Base-by-base conservation (phyloP, 2,113 vertebrate species). In the Protobothrops flavoviridis region DNA sequence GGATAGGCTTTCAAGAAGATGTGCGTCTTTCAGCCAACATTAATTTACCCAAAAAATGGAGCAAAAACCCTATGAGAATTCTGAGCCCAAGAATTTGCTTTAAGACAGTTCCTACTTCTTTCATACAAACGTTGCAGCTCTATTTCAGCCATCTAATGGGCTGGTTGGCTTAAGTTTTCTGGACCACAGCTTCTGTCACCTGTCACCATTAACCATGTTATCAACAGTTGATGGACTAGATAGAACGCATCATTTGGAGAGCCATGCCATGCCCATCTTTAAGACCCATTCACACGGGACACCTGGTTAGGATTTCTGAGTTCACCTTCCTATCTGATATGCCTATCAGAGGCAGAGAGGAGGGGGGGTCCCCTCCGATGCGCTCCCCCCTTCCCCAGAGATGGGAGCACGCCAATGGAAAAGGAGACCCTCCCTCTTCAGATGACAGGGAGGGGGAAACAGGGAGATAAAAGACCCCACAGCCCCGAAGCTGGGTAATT, bases 371-470 rank as follows among this genome's bases (percentile, higher is more conserved):
- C 26, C 43, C 6, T 52, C 26, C 50, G 26, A 87, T 29, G 26
- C 43, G 48, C 43, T 3, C 24, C 57, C n/a, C 3, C 23, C 50
- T 53, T 23, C 15, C 39, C 21, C 39, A 5, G 10, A 13, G 39
- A n/a, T 9, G 4, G 24, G 24, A 29, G 29, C 17, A 43, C 43
- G 74, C 93, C 91, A 92, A 86, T 86, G 69, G 43, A 10, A 43
- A 26, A n/a, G 20, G 85, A 10, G 33, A 17, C 50, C 48, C 39
- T 55, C 50, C 50, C 61, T 33, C 15, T 50, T 11, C 10, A 1
- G 0, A 0, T 2, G 43, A 3, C 10, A 13, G n/a, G 43, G 55
- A 2, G 23, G 24, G 13, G 39, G 43, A 50, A 9, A 17, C 0
- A 17, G 21, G 43, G 43, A 11, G 17, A 86, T 86, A 90, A 93